Evolutionary conservation across 2,797 vertebrate genomes (phyloP), one percentile per base, ranked within the genome.

Genomic region (Anolis apletophallus): DNA sequence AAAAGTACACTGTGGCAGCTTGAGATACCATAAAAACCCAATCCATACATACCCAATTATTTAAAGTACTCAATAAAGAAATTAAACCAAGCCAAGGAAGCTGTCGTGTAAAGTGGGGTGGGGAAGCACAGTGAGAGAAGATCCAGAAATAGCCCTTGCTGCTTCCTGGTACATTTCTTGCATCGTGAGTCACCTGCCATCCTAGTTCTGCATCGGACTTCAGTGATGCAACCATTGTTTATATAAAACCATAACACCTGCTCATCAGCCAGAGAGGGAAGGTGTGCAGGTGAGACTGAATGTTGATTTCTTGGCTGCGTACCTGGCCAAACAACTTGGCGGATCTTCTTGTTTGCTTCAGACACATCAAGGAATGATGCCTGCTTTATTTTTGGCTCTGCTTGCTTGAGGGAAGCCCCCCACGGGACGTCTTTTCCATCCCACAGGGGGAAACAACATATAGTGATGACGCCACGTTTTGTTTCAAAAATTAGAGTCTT

Each of bases 401-500:
- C 68, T 46, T 55, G 79, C 57, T 79, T 16, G 40, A 19, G 17
- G 81, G n/a, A 80, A 80, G 23, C 36, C 74, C 86, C 86, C 75
- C 21, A 1, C 3, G 81, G 64, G 36, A 57, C 75, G 32, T n/a
- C 57, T 68, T 3, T 74, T 29, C 50, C 17, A 55, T 21, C 68
- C 76, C 81, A 7, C 16, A 3, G 32, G 57, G 57, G 50, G 7
- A 40, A 75, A 64, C 29, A 69, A 81, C 68, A 84, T 17, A 59
- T 10, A 80, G 61, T 3, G 59, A 23, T 17, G 59, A 89, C 57
- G 13, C 59, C 12, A 11, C 14, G 36, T 64, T 83, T 52, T 21
- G 80, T 86, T 83, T 81, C 80, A 80, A 88, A 80, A 88, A 83
- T 83, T 46, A 88, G 80, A 85, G 74, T 79, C 80, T 88, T 86